Conservation (phyloP, 2,797 vertebrate genomes). For the Centroberyx gerrardi region DNA sequence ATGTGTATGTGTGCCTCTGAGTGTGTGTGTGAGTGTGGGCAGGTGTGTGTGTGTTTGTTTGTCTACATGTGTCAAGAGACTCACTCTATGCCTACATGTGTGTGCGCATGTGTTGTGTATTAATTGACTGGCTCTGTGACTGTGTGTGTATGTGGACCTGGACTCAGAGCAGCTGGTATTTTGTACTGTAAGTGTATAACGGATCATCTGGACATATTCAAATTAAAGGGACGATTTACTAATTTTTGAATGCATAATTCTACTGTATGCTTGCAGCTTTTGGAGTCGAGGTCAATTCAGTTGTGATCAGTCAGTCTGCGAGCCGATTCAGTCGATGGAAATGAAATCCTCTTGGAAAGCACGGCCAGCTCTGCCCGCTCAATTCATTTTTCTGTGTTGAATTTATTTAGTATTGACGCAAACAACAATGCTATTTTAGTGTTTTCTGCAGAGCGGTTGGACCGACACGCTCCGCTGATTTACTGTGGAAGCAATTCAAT, state of each 20-base stretch:
- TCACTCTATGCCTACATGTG: too few species aligned
- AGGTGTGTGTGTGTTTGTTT: not conserved
- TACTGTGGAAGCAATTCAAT: conserved; percentile 45
- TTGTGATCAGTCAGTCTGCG: conserved; percentile 25
- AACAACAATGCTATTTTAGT: conserved; percentile 34
- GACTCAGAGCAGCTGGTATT: too few species aligned
- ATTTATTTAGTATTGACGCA: conserved; percentile 68
- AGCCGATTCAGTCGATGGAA: conserved; percentile 44
- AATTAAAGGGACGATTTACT: too few species aligned
- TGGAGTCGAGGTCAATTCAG: conserved; percentile 13
- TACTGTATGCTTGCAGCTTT: not conserved
- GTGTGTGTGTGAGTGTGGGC: too few species aligned
- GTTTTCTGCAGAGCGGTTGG: conserved; percentile 38
- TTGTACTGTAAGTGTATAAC: too few species aligned
- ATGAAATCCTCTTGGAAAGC: conserved; percentile 51
- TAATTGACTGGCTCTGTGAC: too few species aligned
- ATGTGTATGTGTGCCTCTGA: not conserved
- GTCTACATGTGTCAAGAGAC: conserved; percentile 8
- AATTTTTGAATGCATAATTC: not conserved
- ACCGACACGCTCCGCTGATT: conserved; percentile 17
- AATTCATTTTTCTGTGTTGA: conserved; percentile 42
- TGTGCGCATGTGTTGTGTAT: too few species aligned
- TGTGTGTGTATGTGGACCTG: too few species aligned
- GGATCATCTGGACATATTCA: too few species aligned
- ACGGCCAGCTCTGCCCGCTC: conserved; percentile 31